Conservation (phyloP, 2,888 invertebrate genomes). For the Platerodrilus igneus region DNA sequence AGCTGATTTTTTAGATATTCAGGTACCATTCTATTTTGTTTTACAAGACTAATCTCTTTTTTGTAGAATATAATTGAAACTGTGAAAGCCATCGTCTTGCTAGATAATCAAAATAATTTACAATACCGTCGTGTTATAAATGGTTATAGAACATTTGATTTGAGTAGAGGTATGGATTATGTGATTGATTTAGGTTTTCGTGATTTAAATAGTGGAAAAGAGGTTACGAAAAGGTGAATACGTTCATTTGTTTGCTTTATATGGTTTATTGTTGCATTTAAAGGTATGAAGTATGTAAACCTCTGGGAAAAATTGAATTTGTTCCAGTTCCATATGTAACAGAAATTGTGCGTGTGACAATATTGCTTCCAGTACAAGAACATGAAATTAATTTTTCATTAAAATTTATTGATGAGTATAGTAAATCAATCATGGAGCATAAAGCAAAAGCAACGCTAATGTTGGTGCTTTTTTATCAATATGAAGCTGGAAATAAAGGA, state of each 20-base stretch:
- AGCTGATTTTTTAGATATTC: conserved; percentile 65
- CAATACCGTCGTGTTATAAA: conserved; percentile 57
- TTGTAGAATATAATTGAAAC: conserved; percentile 38
- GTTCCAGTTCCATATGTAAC: conserved; percentile 93
- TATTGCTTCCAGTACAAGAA: conserved; percentile 68
- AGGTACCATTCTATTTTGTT: conserved; percentile 40
- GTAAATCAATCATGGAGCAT: conserved; percentile 59
- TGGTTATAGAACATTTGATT: conserved; percentile 75
- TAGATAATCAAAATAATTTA: conserved; percentile 51
- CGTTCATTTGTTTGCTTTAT: conserved; percentile 1
- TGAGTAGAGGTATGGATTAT: conserved; percentile 82
- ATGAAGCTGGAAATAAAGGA: conserved; percentile 61
- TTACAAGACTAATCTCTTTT: not conserved
- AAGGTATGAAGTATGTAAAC: conserved; percentile 76
- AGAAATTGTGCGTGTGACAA: conserved; percentile 77
- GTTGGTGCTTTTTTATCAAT: conserved; percentile 66
- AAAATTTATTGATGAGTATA: conserved; percentile 69
- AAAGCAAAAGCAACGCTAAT: conserved; percentile 75
- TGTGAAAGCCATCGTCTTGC: conserved; percentile 51
- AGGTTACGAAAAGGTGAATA: conserved; percentile 51
- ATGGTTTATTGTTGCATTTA: conserved; percentile 13
- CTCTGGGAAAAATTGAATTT: conserved; percentile 82
- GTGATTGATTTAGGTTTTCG: conserved; percentile 65
- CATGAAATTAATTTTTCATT: conserved; percentile 54
- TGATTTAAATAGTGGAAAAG: conserved; percentile 47